phyloP scores from a whole-genome alignment of 2,113 vertebrate genomes.

The Hemibagrus wyckioides region DNA sequence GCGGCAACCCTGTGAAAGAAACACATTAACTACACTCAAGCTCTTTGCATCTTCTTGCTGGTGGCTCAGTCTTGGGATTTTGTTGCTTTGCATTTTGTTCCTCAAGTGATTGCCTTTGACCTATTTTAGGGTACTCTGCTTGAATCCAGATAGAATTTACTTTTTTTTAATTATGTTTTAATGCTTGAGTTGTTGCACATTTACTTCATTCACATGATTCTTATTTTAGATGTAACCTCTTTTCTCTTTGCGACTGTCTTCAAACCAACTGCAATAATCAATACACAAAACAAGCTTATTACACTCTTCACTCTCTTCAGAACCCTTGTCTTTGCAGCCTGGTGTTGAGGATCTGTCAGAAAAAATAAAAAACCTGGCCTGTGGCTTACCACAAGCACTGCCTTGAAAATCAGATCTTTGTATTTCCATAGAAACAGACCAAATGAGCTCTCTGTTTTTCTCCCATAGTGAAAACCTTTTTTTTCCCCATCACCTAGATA shows the following conservation, averaged over 20 bases:
- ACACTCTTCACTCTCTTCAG: constrained; percentile 5
- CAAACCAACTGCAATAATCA: not conserved
- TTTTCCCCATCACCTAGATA: constrained; percentile 9
- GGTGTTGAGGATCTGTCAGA: constrained; percentile 24
- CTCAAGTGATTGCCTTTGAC: not conserved
- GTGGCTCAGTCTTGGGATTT: not conserved
- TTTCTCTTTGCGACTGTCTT: not conserved
- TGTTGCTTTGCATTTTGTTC: not conserved
- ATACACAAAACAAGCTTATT: constrained; percentile 25
- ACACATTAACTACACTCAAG: not conserved
- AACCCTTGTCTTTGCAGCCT: constrained; percentile 10
- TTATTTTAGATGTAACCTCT: not conserved
- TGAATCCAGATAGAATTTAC: not conserved
- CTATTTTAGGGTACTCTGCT: not conserved
- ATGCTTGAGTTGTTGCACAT: not conserved
- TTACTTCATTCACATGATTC: not conserved
- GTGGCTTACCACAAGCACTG: constrained; percentile 31
- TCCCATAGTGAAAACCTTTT: constrained; percentile 15
- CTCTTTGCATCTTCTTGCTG: not conserved
- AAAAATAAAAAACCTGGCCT: not conserved
- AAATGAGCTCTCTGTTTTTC: constrained; percentile 41
- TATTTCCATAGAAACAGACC: constrained; percentile 57
- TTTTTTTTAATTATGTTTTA: not conserved
- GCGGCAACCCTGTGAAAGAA: not conserved
- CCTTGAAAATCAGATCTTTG: constrained; percentile 34